phyloP scores from a whole-genome alignment of 2,888 invertebrate genomes.

The Tachina lurida region DNA sequence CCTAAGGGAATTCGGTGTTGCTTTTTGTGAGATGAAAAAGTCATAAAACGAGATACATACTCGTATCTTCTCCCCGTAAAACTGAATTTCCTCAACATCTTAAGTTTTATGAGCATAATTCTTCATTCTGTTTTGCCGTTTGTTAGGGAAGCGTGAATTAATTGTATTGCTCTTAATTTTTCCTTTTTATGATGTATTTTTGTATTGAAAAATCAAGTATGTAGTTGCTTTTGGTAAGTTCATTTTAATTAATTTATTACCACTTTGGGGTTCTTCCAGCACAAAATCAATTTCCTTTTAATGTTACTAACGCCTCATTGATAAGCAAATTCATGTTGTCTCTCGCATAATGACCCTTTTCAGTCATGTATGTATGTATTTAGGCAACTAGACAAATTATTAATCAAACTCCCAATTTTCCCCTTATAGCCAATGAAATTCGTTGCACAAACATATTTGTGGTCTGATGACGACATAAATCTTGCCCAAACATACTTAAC shows the following conservation, averaged over 20 bases:
- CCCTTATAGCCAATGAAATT: constrained; percentile 25
- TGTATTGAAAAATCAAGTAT: constrained; percentile 1
- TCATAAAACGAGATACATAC: constrained; percentile 31
- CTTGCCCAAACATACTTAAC: constrained; percentile 59
- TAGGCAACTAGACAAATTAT: constrained; percentile 12
- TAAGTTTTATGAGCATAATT: constrained; percentile 46
- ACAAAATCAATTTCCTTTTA: constrained; percentile 68
- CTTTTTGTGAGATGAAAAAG: not conserved
- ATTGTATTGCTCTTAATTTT: constrained; percentile 74
- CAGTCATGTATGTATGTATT: not conserved
- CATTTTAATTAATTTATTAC: constrained; percentile 70
- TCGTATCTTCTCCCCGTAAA: constrained; percentile 29
- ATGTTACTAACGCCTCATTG: constrained; percentile 68
- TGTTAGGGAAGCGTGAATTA: constrained; percentile 81
- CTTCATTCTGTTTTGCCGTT: constrained; percentile 50
- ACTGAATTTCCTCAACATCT: constrained; percentile 32
- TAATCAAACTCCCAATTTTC: constrained; percentile 17
- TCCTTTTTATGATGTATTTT: not conserved
- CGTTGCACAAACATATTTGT: constrained; percentile 7
- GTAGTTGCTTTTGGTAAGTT: constrained; percentile 36
- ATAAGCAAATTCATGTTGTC: constrained; percentile 58
- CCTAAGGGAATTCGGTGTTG: constrained; percentile 14
- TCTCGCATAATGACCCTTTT: constrained; percentile 1
- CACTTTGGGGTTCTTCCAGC: constrained; percentile 52
- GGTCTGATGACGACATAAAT: constrained; percentile 52